Conservation (phyloP, 1,140 invertebrate genomes). For the Apis cerana region DNA sequence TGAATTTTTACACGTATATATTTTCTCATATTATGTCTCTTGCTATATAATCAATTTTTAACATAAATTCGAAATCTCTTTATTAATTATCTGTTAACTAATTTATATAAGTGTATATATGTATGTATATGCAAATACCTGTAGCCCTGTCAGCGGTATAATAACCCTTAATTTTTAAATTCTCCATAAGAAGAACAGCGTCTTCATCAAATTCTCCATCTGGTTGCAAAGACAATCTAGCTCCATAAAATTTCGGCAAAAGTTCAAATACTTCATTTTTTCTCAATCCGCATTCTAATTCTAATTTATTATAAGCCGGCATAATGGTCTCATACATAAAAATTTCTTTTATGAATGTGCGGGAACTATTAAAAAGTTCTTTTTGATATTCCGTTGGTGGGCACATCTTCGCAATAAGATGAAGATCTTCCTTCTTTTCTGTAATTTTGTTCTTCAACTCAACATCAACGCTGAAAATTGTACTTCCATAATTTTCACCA, state of each 20-base stretch:
- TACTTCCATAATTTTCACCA: constrained; percentile 84
- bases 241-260: constrained; percentile 82
- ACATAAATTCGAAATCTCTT: too few relatives aligned
- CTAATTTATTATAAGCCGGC: constrained; percentile 69
- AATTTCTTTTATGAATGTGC: constrained; percentile 77
- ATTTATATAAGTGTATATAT: neutral
- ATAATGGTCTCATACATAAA: constrained; percentile 72
- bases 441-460: constrained; percentile 55
- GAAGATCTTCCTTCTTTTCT: constrained; percentile 60
- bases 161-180: constrained; percentile 81
- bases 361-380: constrained; percentile 73
- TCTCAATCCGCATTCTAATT: constrained; percentile 74
- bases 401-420: constrained; percentile 79
- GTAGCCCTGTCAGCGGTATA: constrained; percentile 78
- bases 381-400: constrained; percentile 73
- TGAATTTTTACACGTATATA: too few relatives aligned
- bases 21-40: too few relatives aligned
- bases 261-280: constrained; percentile 76
- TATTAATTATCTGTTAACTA: too few relatives aligned
- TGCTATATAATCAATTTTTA: too few relatives aligned
- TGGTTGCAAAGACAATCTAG: constrained; percentile 77
- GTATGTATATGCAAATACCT: constrained; percentile 48
- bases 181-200: constrained; percentile 83
- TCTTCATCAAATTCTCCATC: constrained; percentile 80
- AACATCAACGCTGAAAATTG: constrained; percentile 79